phyloP scores from a whole-genome alignment of 2,113 vertebrate genomes.

The Varanus salvator region DNA sequence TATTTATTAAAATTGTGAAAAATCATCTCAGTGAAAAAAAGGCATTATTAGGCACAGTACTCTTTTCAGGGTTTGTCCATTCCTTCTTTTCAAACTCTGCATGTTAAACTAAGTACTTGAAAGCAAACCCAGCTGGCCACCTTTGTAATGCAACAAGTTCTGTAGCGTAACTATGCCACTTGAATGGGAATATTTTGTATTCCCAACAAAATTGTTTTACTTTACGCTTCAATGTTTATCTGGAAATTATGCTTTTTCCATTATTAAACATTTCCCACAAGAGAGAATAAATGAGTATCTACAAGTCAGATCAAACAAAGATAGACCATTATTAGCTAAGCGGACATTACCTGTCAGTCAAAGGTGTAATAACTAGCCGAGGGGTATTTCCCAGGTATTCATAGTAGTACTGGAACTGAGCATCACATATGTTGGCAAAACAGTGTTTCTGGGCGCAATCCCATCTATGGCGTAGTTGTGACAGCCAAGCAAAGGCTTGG shows the following conservation, averaged over 20 bases:
- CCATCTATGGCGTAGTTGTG: conserved; percentile 82
- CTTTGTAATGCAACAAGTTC: neutral
- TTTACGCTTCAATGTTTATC: neutral
- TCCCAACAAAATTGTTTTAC: neutral
- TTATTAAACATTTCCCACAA: conserved; percentile 9
- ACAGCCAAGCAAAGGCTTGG: conserved; percentile 82
- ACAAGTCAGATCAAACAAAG: conserved; percentile 18
- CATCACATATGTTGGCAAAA: conserved; percentile 81
- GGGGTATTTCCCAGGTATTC: conserved; percentile 87
- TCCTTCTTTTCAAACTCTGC: neutral
- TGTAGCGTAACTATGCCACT: neutral
- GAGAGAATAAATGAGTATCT: neutral
- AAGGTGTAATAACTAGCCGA: conserved; percentile 82
- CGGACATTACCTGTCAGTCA: conserved; percentile 83
- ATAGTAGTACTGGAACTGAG: conserved; percentile 85
- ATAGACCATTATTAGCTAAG: neutral
- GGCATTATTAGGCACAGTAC: neutral
- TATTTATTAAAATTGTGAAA: neutral
- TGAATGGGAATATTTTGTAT: neutral
- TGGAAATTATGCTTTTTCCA: neutral
- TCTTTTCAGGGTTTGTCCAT: neutral
- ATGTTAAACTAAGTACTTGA: neutral
- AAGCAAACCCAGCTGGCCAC: neutral
- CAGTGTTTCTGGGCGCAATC: conserved; percentile 76
- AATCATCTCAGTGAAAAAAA: neutral